A percentile compares a stretch with the other conserved stretches of the same genome.
These are phyloP conservation scores for Drosophila formosana DNA, from an alignment of 2,888 invertebrate species.

Conservation along the genomic window DNA sequence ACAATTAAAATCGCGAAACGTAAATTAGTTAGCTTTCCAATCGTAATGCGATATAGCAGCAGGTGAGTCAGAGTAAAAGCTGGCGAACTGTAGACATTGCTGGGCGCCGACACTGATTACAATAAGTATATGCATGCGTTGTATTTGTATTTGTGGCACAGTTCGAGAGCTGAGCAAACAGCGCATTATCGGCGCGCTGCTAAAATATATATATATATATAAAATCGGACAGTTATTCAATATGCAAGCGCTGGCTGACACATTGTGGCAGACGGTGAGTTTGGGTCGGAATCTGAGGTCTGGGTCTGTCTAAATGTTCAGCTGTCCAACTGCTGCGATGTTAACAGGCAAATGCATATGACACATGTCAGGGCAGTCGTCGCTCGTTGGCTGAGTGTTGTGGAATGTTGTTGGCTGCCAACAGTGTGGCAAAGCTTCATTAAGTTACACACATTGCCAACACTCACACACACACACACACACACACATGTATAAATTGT, in stretches of 20 bases:
- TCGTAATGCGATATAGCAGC: neutral
- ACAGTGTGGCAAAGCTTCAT: constrained; percentile 59
- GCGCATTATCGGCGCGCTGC: constrained; percentile 56
- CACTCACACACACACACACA: constrained; percentile 27
- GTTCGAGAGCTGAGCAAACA: constrained; percentile 59
- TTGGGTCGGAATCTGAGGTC: neutral
- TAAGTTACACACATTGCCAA: constrained; percentile 48
- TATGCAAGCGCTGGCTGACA: constrained; percentile 32
- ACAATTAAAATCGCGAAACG: neutral
- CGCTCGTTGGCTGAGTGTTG: constrained; percentile 38
- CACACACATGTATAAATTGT: constrained; percentile 34
- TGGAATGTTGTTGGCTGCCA: constrained; percentile 37
- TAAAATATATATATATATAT: constrained; percentile 14
- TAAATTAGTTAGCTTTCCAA: neutral
- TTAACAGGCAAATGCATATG: constrained; percentile 72
- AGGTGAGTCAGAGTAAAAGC: constrained; percentile 1
- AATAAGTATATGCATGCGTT: neutral
- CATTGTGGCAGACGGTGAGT: neutral
- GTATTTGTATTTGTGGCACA: constrained; percentile 16
- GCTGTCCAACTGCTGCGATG: constrained; percentile 37
- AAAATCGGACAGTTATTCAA: constrained; percentile 67
- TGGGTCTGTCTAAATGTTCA: constrained; percentile 12
- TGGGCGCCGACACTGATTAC: constrained; percentile 1
- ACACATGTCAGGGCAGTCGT: constrained; percentile 66
- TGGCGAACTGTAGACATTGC: neutral